phyloP scores from a whole-genome alignment of 2,113 vertebrate species.

The Morone chrysops region DNA sequence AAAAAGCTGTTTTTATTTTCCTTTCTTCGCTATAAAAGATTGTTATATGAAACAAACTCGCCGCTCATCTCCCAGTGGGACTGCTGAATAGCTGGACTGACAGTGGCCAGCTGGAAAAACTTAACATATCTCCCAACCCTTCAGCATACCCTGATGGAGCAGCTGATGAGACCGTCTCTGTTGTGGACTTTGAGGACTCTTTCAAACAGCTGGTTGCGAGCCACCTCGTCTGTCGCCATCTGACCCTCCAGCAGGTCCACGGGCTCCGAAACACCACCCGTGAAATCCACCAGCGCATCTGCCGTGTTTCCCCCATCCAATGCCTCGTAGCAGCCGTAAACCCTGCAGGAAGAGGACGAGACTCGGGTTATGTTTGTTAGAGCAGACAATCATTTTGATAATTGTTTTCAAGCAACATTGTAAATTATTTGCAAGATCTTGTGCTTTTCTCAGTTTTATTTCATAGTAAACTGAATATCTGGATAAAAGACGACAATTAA shows the following conservation, averaged over 20 bases:
- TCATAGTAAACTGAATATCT: background rate
- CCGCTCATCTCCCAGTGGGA: too few species aligned
- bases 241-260: slow-evolving; percentile 91
- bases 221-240: slow-evolving; percentile 86
- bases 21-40: too few species aligned
- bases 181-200: slow-evolving; percentile 93
- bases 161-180: slow-evolving; percentile 97
- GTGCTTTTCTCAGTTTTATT: background rate
- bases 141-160: slow-evolving; percentile 92
- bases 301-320: slow-evolving; percentile 97
- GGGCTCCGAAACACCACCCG: slow-evolving; percentile 93
- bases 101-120: too few species aligned
- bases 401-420: background rate
- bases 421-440: background rate
- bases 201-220: slow-evolving; percentile 93
- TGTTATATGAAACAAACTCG: too few species aligned
- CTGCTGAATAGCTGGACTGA: too few species aligned
- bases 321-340: slow-evolving; percentile 94
- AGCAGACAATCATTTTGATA: background rate
- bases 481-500: background rate
- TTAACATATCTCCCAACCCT: background rate
- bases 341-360: slow-evolving; percentile 74
- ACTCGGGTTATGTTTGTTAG: rapidly evolving
- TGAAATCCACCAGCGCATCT: slow-evolving; percentile 96
- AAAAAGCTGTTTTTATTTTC: too few species aligned